These are phyloP conservation scores for Onychomys torridus DNA, from an alignment of 2,797 vertebrate species.

Conservation along the genomic window DNA sequence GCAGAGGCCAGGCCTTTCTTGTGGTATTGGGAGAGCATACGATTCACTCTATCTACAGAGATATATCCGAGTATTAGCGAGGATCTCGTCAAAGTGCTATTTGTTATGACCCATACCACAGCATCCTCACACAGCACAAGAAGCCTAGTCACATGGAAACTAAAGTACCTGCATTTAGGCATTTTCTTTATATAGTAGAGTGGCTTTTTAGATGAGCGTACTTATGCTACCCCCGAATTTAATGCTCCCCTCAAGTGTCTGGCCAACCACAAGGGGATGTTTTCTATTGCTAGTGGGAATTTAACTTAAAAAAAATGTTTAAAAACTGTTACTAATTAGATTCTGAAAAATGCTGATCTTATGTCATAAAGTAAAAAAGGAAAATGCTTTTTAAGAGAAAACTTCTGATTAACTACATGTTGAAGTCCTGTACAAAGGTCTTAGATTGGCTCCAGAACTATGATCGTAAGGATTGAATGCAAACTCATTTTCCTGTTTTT, in stretches of 20 bases:
- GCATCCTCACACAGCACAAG: constrained; percentile 4
- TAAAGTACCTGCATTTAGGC: not conserved
- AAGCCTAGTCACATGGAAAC: constrained; percentile 1
- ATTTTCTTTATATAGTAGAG: not conserved
- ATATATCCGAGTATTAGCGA: not conserved
- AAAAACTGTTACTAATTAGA: constrained; percentile 75
- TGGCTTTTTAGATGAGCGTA: constrained; percentile 25
- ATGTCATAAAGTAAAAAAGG: constrained; percentile 71
- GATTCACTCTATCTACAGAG: not conserved
- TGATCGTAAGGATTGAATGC: constrained; percentile 85
- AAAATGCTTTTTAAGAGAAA: constrained; percentile 81
- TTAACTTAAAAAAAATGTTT: constrained; percentile 34
- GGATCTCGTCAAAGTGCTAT: not conserved
- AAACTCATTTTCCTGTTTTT: constrained; percentile 83
- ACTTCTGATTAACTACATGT: constrained; percentile 83
- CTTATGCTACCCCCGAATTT: not conserved
- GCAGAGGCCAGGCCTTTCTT: not conserved
- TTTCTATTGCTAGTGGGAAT: constrained; percentile 33
- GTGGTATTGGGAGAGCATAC: not conserved
- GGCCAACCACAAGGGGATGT: not conserved
- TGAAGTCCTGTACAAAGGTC: constrained; percentile 80
- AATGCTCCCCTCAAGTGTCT: not conserved
- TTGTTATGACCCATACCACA: not conserved
- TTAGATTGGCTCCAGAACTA: constrained; percentile 82
- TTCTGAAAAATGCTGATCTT: constrained; percentile 78